Base-by-base conservation (phyloP, 2,888 invertebrate species). In the Oegoconia quadripuncta region DNA sequence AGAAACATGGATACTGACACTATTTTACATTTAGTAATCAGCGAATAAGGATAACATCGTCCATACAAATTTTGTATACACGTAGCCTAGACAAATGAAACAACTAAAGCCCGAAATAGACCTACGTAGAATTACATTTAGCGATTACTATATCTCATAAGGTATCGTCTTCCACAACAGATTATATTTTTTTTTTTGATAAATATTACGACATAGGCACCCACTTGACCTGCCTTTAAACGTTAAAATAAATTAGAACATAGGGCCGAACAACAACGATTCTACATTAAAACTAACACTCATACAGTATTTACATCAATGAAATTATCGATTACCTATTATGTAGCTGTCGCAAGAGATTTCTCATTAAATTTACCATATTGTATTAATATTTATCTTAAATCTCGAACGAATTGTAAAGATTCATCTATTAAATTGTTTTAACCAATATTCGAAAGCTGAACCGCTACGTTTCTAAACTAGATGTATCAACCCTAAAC, bases 361-460 rank as follows among this genome's bases (percentile, higher is more conserved):
- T 53, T 58, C 44, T 46, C 43, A 51, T 61, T 61, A 58, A 52
- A 59, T 55, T 61, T 59, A 66, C 50, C 44, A 44, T 69, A 71
- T 62, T 64, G 64, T 72, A 69, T 71, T 73, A 75, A 52, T 62
- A 65, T 60, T 64, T 65, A 57, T 59, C 65, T 75, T 74, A 72
- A 69, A 71, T 66, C 56, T 64, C 57, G 66, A 63, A 55, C 50
- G 49, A 74, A 74, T 76, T 74, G 71, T 79, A 76, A 72, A 80
- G 67, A 74, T 73, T 70, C 64, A 62, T 64, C 68, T 78, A 77
- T 62, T 53, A 51, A 59, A 54, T 50, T 57, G 45, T 67, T 32
- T 74, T 28, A 62, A 74, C 86, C 86, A 86, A 87, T 87, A 87
- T 87, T 87, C 63, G 86, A 87, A 87, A 87, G 86, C 86, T 87